A percentile compares a stretch with the other conserved stretches of the same genome.
phyloP scores from a whole-genome alignment of 2,113 vertebrate genomes.

The Notechis scutatus region DNA sequence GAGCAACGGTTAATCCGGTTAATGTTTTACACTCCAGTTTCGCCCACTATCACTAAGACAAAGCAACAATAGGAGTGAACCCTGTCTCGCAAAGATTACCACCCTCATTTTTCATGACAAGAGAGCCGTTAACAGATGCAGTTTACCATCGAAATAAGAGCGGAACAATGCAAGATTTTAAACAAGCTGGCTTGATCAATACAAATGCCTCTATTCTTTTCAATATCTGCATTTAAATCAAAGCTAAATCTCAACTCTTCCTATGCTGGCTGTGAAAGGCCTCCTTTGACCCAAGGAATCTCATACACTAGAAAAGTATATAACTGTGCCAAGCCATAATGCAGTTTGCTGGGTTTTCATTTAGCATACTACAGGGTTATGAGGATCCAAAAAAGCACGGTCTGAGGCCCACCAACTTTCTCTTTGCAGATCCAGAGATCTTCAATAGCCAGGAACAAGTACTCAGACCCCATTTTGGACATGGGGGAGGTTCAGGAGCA shows the following conservation, averaged over 20 bases:
- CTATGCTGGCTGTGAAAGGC: background rate
- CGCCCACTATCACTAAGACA: background rate
- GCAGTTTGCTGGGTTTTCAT: background rate
- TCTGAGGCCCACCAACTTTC: background rate
- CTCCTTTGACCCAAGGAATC: background rate
- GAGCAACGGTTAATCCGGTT: constrained; percentile 3
- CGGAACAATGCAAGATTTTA: background rate
- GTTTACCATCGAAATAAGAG: background rate
- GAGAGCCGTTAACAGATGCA: background rate
- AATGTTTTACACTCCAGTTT: constrained; percentile 8
- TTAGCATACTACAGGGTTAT: background rate
- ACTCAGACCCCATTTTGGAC: background rate
- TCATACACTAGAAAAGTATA: background rate
- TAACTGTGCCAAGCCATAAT: background rate
- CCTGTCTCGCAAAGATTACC: background rate
- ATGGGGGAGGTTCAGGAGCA: background rate
- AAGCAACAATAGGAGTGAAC: background rate
- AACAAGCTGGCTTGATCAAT: background rate
- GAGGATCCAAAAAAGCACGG: background rate
- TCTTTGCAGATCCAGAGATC: background rate
- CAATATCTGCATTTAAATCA: background rate
- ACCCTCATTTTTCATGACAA: background rate
- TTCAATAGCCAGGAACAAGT: background rate
- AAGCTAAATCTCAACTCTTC: background rate
- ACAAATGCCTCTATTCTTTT: background rate